Conservation (phyloP, 2,797 vertebrate species). For the Acipenser transmontanus region DNA sequence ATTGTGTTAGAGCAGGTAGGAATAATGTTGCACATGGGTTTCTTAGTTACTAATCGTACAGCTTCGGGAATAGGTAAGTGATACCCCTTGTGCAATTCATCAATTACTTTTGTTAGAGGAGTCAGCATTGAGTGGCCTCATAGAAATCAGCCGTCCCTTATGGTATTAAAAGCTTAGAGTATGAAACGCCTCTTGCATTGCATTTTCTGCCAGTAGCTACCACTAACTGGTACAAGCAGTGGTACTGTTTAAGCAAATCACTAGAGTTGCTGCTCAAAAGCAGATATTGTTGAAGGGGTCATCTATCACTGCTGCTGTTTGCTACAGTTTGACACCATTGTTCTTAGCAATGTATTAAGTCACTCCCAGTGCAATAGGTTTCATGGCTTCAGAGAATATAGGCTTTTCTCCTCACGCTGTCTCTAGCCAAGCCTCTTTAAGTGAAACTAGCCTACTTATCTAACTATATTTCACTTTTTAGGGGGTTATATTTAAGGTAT, state of each 20-base stretch:
- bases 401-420: not conserved
- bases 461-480: not conserved
- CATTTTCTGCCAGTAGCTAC: slow-evolving; percentile 58
- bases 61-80: no score
- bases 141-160: not conserved
- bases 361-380: slow-evolving; percentile 23
- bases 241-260: slow-evolving; percentile 54
- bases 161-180: slow-evolving; percentile 4
- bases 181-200: slow-evolving; percentile 27
- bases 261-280: slow-evolving; percentile 65
- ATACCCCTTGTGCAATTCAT: no score
- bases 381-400: not conserved
- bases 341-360: slow-evolving; percentile 56
- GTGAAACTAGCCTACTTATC: not conserved
- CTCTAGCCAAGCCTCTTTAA: not conserved
- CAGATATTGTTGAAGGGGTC: slow-evolving; percentile 73
- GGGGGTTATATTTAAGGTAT: no score
- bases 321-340: slow-evolving; percentile 83
- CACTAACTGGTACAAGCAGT: slow-evolving; percentile 73
- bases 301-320: slow-evolving; percentile 64
- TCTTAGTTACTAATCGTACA: no score
- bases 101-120: no score
- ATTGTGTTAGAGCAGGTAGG: no score
- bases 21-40: no score
- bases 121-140: not conserved